phyloP scores from a whole-genome alignment of 1,140 invertebrate genomes.

The Cherax quadricarinatus region DNA sequence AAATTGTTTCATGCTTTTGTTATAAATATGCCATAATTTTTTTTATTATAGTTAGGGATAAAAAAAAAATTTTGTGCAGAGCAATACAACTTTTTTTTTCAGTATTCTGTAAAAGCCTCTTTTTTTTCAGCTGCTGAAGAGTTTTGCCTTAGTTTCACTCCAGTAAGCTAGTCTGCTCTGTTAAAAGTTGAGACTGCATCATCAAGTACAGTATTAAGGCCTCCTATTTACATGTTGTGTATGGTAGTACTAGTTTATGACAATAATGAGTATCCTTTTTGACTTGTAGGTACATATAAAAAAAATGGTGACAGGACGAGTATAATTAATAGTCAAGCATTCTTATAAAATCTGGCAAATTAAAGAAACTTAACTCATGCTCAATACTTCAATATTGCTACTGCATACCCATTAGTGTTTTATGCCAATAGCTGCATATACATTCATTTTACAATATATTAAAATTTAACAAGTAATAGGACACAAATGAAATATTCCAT shows the following conservation, averaged over 20 bases:
- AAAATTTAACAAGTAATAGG: neutral
- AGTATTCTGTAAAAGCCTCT: too few species aligned
- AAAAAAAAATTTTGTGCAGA: neutral
- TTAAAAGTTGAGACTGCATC: neutral
- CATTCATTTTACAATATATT: neutral
- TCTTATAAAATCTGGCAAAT: neutral
- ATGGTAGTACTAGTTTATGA: neutral
- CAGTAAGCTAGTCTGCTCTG: neutral
- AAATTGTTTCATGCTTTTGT: neutral
- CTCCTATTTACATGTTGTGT: neutral
- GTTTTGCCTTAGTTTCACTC: neutral
- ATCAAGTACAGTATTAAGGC: neutral
- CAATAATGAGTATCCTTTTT: neutral
- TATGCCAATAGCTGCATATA: neutral
- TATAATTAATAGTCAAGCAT: neutral
- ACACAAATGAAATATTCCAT: neutral
- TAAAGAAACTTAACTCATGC: neutral
- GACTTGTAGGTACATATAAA: neutral
- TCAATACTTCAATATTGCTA: neutral
- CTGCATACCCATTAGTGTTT: neutral
- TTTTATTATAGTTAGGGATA: neutral
- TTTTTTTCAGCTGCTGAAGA: neutral
- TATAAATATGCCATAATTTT: neutral
- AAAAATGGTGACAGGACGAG: neutral
- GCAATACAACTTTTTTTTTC: too few species aligned